Evolutionary conservation across 2,113 vertebrate genomes (phyloP).

Genomic region (Micromys minutus): DNA sequence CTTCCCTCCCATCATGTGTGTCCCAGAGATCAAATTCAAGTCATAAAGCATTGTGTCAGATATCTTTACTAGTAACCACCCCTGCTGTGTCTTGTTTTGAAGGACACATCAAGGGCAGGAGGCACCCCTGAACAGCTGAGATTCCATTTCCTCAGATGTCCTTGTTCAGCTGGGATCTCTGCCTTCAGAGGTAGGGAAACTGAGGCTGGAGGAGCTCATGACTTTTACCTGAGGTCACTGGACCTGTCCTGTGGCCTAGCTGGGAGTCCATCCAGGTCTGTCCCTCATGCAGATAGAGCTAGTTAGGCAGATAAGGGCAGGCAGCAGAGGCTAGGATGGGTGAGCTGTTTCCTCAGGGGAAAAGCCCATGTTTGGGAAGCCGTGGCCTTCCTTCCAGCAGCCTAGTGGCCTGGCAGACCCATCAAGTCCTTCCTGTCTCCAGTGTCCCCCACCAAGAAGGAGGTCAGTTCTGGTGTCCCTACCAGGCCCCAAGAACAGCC

Average conservation of each 20-base stretch:
- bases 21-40: background rate
- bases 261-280: background rate
- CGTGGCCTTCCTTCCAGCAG: background rate
- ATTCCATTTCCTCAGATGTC: background rate
- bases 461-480: background rate
- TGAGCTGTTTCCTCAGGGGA: background rate
- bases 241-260: background rate
- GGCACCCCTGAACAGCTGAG: background rate
- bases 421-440: background rate
- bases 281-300: background rate
- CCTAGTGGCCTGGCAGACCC: fast-evolving
- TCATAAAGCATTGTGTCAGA: background rate
- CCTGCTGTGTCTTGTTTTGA: fast-evolving
- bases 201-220: background rate
- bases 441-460: background rate
- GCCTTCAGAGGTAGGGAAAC: background rate
- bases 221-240: background rate
- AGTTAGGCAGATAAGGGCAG: background rate
- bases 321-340: background rate
- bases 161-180: background rate
- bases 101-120: no score
- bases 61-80: background rate
- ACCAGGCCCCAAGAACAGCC: background rate
- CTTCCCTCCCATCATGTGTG: background rate
- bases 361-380: background rate